Evolutionary conservation across 2,888 invertebrate species (phyloP).

Genomic region (Leucophenga maculata): DNA sequence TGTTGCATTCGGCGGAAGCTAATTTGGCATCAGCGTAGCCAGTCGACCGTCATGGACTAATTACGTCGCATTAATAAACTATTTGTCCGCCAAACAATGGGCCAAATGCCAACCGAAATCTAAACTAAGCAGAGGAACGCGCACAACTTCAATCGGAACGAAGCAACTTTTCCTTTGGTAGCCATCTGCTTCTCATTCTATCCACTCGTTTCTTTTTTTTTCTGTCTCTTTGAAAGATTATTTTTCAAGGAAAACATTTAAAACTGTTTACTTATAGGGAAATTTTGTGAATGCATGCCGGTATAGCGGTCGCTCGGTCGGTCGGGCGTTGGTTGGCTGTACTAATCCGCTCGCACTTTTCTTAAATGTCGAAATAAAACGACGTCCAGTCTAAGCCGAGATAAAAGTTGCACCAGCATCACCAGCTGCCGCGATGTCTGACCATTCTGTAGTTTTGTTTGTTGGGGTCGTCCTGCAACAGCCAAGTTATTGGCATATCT

Average conservation of each 20-base stretch:
- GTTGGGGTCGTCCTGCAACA: not conserved
- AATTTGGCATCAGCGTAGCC: not conserved
- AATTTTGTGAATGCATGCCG: not conserved
- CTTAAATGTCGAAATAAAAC: not conserved
- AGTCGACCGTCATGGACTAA: not conserved
- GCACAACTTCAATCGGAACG: no score
- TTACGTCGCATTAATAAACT: slow-evolving; percentile 1
- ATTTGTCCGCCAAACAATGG: not conserved
- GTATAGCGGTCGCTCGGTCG: not conserved
- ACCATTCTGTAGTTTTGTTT: not conserved
- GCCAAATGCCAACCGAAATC: not conserved
- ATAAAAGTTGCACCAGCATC: not conserved
- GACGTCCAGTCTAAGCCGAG: not conserved
- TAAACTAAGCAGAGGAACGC: no score
- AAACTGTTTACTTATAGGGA: not conserved
- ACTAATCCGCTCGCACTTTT: not conserved
- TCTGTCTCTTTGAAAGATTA: not conserved
- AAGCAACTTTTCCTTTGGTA: no score
- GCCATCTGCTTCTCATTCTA: no score
- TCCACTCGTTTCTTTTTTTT: no score
- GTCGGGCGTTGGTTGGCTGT: not conserved
- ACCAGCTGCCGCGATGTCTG: not conserved
- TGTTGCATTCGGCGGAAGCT: not conserved
- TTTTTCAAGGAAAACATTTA: slow-evolving; percentile 3
- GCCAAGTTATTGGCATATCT: no score